phyloP scores from a whole-genome alignment of 92 coral and sea anemone genomes.

The Parazoanthus atlanticus region DNA sequence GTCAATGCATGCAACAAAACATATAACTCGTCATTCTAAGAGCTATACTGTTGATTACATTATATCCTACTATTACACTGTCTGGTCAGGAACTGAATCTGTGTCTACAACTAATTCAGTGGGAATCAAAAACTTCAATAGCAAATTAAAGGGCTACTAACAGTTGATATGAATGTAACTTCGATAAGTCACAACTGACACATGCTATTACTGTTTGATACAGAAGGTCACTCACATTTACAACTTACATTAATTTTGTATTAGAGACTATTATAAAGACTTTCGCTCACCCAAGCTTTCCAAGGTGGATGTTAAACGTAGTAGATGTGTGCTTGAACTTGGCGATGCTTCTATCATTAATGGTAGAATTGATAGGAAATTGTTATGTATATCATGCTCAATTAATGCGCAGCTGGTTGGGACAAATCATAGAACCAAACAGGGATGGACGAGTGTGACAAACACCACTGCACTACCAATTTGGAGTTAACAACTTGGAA shows the following conservation, averaged over 20 bases:
- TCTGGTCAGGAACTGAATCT: neutral
- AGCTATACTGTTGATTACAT: too few species aligned
- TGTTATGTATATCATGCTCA: slow-evolving; percentile 22
- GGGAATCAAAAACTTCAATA: neutral
- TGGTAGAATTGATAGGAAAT: slow-evolving; percentile 30
- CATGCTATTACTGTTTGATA: slow-evolving; percentile 13
- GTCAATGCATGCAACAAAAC: too few species aligned
- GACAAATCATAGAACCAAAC: neutral
- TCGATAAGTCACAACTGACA: neutral
- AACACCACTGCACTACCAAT: neutral
- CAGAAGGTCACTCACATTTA: neutral
- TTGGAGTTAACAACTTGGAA: neutral
- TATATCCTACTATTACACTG: neutral
- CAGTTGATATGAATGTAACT: neutral
- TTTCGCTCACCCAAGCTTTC: slow-evolving; percentile 47
- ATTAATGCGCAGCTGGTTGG: neutral
- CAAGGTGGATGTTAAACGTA: slow-evolving; percentile 47
- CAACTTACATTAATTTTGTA: slow-evolving; percentile 14
- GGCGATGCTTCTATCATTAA: slow-evolving; percentile 50
- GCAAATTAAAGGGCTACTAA: neutral
- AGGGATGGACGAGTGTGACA: neutral
- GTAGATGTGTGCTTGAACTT: slow-evolving; percentile 48
- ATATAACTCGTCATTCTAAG: too few species aligned
- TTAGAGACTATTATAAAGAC: slow-evolving; percentile 35
- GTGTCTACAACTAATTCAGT: too few species aligned